Evolutionary conservation across 2,797 vertebrate genomes (phyloP).

Genomic region (Iguana delicatissima): DNA sequence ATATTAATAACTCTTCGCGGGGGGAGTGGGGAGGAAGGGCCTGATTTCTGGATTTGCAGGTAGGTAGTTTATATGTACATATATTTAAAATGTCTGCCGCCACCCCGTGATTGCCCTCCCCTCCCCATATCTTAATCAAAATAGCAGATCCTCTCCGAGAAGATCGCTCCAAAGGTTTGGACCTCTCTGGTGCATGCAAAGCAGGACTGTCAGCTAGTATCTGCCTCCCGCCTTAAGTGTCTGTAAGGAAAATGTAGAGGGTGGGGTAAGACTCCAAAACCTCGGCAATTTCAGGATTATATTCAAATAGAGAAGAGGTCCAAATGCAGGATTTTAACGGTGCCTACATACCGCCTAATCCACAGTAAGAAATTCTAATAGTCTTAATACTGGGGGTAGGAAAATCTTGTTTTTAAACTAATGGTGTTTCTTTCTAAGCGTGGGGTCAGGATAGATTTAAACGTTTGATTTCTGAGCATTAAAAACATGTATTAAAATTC

Average conservation of each 20-base stretch:
- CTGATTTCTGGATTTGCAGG: constrained; percentile 45
- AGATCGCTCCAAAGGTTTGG: too few relatives aligned
- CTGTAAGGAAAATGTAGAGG: neutral
- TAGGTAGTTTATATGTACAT: neutral
- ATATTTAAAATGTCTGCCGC: neutral
- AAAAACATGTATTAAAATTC: neutral
- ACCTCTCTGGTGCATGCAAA: neutral
- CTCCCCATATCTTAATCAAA: neutral
- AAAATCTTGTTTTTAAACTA: neutral
- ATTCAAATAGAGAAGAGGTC: neutral
- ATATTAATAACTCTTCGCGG: constrained; percentile 3
- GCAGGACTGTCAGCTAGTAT: neutral
- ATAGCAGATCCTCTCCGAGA: neutral
- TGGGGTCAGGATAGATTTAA: neutral
- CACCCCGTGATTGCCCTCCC: neutral
- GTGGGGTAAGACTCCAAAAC: neutral
- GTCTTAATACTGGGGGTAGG: neutral
- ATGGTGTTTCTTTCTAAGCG: neutral
- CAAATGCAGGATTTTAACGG: neutral
- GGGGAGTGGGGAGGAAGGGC: neutral
- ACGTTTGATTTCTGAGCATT: neutral
- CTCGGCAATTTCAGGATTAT: neutral
- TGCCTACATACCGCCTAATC: neutral
- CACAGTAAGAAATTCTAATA: neutral
- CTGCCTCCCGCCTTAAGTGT: neutral